phyloP scores from a whole-genome alignment of 1,140 invertebrate genomes.

The Bombus vancouverensis region DNA sequence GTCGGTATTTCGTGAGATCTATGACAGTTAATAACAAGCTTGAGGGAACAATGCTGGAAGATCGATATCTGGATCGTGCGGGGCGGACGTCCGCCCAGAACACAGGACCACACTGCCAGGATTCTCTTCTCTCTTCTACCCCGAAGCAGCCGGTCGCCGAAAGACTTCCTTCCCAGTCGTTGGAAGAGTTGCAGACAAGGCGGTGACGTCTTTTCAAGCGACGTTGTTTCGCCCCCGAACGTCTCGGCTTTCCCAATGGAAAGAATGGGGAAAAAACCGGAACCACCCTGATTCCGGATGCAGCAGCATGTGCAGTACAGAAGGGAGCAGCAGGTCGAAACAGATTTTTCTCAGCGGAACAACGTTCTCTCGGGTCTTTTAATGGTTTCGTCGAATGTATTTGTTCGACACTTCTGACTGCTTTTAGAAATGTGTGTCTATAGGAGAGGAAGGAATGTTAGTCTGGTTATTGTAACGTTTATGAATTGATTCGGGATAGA shows the following conservation, averaged over 20 bases:
- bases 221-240: conserved; percentile 11
- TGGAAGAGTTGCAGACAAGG: conserved; percentile 50
- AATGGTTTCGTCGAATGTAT: neutral
- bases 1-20: conserved; percentile 48
- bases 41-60: conserved; percentile 31
- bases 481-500: neutral
- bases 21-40: conserved; percentile 52
- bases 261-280: conserved; percentile 59
- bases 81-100: conserved; percentile 53
- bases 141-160: conserved; percentile 18
- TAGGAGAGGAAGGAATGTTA: no score
- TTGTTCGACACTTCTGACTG: conserved; percentile 18
- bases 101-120: conserved; percentile 55
- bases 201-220: conserved; percentile 23
- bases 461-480: neutral
- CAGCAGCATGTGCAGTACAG: conserved; percentile 46
- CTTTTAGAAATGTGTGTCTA: neutral
- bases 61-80: conserved; percentile 50
- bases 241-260: conserved; percentile 36
- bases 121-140: conserved; percentile 28
- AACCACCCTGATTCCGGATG: conserved; percentile 50
- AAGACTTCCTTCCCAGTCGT: conserved; percentile 16
- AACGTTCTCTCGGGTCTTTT: neutral
- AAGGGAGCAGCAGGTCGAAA: conserved; percentile 51
- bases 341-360: conserved; percentile 5